Conservation (phyloP, 2,797 vertebrate species). For the Gila robusta region DNA sequence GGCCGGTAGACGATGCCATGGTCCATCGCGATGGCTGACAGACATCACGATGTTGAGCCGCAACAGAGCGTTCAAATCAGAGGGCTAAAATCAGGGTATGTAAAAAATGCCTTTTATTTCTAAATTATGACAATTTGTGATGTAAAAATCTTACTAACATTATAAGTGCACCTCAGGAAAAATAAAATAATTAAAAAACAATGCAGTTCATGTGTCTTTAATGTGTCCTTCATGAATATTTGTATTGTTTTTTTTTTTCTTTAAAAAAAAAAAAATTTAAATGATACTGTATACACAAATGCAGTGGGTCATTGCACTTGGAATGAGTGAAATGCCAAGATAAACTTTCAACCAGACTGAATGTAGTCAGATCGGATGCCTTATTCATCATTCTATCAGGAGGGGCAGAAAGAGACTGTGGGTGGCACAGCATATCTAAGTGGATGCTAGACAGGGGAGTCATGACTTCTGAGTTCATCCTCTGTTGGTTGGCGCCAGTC, state of each 20-base stretch:
- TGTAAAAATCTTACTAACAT: background rate
- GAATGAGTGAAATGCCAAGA: background rate
- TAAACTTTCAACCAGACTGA: constrained; percentile 1
- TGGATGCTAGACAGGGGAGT: constrained; percentile 5
- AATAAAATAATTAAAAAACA: background rate
- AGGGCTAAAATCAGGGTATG: too few relatives aligned
- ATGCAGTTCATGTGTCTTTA: background rate
- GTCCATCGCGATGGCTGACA: too few relatives aligned
- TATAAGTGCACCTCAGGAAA: background rate
- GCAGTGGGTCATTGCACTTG: background rate
- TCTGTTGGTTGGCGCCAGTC: constrained; percentile 1
- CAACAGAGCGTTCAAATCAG: background rate
- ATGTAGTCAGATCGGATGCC: background rate
- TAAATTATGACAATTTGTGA: background rate
- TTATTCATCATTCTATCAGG: constrained; percentile 16
- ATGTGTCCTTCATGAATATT: background rate
- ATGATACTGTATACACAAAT: background rate
- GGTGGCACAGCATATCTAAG: constrained; percentile 28
- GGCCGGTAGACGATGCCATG: too few relatives aligned
- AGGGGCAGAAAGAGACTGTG: constrained; percentile 7
- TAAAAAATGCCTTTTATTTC: background rate
- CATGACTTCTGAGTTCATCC: constrained; percentile 17
- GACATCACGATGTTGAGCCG: too few relatives aligned
- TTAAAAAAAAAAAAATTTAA: background rate
- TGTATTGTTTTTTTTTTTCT: background rate